Percentiles rank a stretch among this genome's conserved stretches.
Evolutionary conservation across 2,797 vertebrate species (phyloP).

Genomic region (Podargus strigoides): DNA sequence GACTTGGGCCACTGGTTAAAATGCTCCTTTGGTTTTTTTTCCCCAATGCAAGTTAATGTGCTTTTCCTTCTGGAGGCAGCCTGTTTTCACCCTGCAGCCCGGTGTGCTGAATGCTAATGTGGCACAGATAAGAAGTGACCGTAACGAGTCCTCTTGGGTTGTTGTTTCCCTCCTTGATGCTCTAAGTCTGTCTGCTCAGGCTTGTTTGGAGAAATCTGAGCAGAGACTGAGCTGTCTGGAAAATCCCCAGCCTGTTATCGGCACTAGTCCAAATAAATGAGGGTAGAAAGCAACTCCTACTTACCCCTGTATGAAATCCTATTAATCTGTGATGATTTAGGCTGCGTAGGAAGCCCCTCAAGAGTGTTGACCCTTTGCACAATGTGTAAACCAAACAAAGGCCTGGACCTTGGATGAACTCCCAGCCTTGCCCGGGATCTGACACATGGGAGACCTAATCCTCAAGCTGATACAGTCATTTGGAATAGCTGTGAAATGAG

Average conservation of each 20-base stretch:
- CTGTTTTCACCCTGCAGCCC: neutral
- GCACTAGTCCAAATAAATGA: constrained; percentile 3
- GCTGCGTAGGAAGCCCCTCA: neutral
- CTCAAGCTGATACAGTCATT: neutral
- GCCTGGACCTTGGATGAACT: constrained; percentile 26
- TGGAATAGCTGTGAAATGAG: neutral
- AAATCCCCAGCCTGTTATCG: neutral
- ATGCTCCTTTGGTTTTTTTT: neutral
- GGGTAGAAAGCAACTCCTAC: constrained; percentile 27
- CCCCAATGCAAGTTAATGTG: neutral
- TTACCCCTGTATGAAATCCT: neutral
- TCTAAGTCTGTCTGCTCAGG: neutral
- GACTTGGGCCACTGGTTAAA: neutral
- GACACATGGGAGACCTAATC: neutral
- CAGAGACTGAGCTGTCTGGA: neutral
- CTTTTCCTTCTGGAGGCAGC: neutral
- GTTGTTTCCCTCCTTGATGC: rapidly evolving
- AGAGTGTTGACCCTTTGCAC: neutral
- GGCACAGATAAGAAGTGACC: neutral
- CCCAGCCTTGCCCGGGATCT: neutral
- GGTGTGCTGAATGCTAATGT: rapidly evolving
- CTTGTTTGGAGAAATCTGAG: neutral
- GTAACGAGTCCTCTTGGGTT: neutral
- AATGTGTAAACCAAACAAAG: neutral
- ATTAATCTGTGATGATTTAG: neutral